Evolutionary conservation across 2,888 invertebrate genomes (phyloP), one percentile per base, ranked within the genome.

Genomic region (Achlya flavicornis): DNA sequence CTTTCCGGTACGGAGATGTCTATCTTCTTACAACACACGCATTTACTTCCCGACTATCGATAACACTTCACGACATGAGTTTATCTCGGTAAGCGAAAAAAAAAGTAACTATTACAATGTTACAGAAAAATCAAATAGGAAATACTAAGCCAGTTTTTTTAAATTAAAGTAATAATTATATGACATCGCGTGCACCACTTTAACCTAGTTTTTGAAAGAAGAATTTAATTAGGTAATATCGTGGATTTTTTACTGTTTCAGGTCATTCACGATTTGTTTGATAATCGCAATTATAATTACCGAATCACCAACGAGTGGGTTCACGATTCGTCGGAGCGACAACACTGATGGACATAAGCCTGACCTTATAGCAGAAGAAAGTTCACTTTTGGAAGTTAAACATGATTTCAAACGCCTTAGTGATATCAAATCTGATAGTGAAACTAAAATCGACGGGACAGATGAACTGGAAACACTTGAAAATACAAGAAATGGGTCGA

Each of bases 241-340:
- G 33, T 33, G 19, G 32, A 48, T 16, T 53, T 68, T 70, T 63
- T 77, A 63, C 61, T 68, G 67, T 91, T 91, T 64, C 91, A 92
- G 92, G 84, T 87, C 82, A 78, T 78, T 86, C 77, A 83, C 83
- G 80, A 79, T 88, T 74, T 81, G 79, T 68, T 75, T 88, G 67
- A 77, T 78, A 77, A 78, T 88, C 69, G 78, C 82, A 72, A 72
- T 86, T 70, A 73, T 79, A 72, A 73, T 82, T 70, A 75, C 80
- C 65, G 80, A 78, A 74, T 78, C 81, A 71, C 77, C 80, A 66
- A 81, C 76, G 59, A 78, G 74, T 67, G 83, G 86, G 59, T 89
- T 88, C 72, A 77, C 86, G 33, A 73, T 86, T 61, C 74, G 72
- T 64, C 80, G 80, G 35, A 64, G 59, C 48, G 73, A 71, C 41